Evolutionary conservation across 2,888 invertebrate species (phyloP), one percentile per base, ranked within the genome.

Genomic region (Chalcis sispes): DNA sequence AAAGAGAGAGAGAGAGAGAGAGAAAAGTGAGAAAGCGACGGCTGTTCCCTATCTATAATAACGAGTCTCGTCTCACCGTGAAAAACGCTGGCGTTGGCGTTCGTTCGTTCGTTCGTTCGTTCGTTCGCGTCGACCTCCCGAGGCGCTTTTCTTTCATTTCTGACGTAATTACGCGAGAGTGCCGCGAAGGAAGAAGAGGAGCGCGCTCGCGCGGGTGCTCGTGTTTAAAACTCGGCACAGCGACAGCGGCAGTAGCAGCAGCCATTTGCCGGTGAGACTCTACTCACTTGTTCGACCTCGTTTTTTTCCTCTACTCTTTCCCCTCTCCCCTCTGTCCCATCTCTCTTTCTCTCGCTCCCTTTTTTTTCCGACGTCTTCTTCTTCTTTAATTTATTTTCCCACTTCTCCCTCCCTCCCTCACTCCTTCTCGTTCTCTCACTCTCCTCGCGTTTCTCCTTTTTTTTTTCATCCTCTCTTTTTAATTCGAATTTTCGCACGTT

Each of bases 131-230:
- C 81, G 76, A 77, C 79, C 80, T 79, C 81, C 81, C 79, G 75
- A 74, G 81, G 84, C 81, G 82, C 82, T 83, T 81, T 84, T 84
- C 84, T 84, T 84, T 85, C 82, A 85, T 84, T 83, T 79, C 82
- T 80, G 81, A 82, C 81, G 82, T 84, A 85, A 84, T 85, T 85
- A 84, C 83, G 81, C 80, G 79, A 58, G 78, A 80, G 82, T 80
- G 75, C 78, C 79, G 80, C 78, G 75, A 18, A 20, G 58, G 56
- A 54, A 64, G 62, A 67, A 32, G 52, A 52, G 67, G 52, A 40
- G 32, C 59, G 66, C 40, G 58, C 58, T 32, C 20, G 69, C 32
- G 46, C 66, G 66, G n/a, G n/a, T n/a, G n/a, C 27, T 48, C 59
- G 25, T 13, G 70, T 25, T 70, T 64, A 70, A 78, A 72, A 77